Evolutionary conservation across 1,140 invertebrate genomes (phyloP).

Genomic region (Drosophila prosaltans): DNA sequence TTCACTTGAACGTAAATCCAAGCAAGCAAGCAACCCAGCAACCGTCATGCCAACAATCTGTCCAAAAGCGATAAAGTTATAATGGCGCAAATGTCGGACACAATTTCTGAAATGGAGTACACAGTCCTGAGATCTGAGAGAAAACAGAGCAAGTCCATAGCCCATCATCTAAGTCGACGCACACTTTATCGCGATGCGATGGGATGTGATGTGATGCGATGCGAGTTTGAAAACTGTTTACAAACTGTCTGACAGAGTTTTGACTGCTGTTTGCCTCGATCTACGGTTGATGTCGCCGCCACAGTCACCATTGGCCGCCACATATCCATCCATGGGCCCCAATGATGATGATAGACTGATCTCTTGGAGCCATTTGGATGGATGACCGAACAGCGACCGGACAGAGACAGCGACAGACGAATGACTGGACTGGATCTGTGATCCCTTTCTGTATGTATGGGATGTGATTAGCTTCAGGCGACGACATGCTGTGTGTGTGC

Average conservation of each 20-base stretch:
- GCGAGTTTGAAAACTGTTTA: conserved; percentile 75
- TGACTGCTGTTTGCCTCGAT: conserved; percentile 67
- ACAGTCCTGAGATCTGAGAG: background rate
- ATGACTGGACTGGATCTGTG: conserved; percentile 28
- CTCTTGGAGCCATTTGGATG: conserved; percentile 44
- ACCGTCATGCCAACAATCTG: conserved; percentile 74
- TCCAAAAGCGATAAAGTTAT: conserved; percentile 82
- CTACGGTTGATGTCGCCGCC: conserved; percentile 68
- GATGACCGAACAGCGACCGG: conserved; percentile 4
- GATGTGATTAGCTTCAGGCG: conserved; percentile 59
- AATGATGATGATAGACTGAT: conserved; percentile 72
- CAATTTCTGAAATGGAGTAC: conserved; percentile 69
- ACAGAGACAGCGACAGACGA: conserved; percentile 6
- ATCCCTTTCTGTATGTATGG: conserved; percentile 23
- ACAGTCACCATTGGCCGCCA: conserved; percentile 19
- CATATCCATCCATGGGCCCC: conserved; percentile 28
- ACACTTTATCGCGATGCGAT: conserved; percentile 67
- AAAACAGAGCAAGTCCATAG: conserved; percentile 5
- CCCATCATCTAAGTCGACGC: conserved; percentile 65
- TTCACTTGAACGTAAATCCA: conserved; percentile 46
- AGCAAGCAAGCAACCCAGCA: conserved; percentile 15
- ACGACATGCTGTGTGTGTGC: conserved; percentile 61
- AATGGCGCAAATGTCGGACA: conserved; percentile 80
- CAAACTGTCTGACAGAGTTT: conserved; percentile 81
- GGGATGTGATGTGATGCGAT: conserved; percentile 37